phyloP scores from a whole-genome alignment of 2,797 vertebrate genomes.

The Ptychobarbus kaznakovi region DNA sequence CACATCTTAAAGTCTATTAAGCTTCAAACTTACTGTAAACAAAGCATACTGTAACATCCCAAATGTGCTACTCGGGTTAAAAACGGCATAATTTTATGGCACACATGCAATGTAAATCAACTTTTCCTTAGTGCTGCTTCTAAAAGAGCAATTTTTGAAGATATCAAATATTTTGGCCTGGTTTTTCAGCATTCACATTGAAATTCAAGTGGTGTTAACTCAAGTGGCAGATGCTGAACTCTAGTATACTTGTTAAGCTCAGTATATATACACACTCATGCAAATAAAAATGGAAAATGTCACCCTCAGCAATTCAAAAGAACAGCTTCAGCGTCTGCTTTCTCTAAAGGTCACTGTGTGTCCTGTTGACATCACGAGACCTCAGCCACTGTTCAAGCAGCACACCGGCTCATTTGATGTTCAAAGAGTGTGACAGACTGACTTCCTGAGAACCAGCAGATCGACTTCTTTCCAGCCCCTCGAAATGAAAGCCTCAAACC shows the following conservation, averaged over 20 bases:
- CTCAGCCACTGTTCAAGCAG: constrained; percentile 44
- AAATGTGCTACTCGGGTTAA: not conserved
- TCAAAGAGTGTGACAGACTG: constrained; percentile 41
- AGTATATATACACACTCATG: not conserved
- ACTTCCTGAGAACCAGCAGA: constrained; percentile 55
- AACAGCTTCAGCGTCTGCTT: constrained; percentile 3
- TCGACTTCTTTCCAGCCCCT: constrained; percentile 59
- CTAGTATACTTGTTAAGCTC: constrained; percentile 5
- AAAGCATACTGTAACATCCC: not conserved
- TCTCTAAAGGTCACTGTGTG: constrained; percentile 71
- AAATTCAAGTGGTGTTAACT: not conserved
- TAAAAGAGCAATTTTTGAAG: not conserved
- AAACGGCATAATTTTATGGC: not conserved
- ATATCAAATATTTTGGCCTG: not conserved
- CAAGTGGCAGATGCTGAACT: constrained; percentile 5
- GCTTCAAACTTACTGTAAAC: not conserved
- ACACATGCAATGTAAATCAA: not conserved
- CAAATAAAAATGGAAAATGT: constrained; percentile 19
- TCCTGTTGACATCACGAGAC: constrained; percentile 60
- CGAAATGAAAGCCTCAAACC: constrained; percentile 75
- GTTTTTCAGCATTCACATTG: not conserved
- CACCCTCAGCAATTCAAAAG: constrained; percentile 15
- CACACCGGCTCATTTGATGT: constrained; percentile 37
- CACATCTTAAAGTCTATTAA: not conserved
- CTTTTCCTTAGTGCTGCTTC: not conserved